Conservation (phyloP, 2,888 invertebrate species). For the Conomelus anceps region DNA sequence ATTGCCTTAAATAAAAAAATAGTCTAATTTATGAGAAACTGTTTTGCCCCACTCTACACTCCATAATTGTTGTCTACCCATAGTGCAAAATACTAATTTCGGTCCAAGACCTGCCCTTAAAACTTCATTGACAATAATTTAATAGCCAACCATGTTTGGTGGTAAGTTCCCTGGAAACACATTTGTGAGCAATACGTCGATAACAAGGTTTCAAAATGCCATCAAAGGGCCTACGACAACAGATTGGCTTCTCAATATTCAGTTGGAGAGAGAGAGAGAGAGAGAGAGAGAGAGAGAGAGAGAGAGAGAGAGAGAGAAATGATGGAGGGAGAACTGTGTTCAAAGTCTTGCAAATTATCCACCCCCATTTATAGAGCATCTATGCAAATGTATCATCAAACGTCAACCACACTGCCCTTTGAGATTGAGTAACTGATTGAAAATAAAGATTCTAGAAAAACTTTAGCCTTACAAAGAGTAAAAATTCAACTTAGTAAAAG, state of each 20-base stretch:
- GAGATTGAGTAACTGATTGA: not conserved
- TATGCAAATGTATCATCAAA: not conserved
- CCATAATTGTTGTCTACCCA: too few relatives aligned
- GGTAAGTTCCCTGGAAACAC: not conserved
- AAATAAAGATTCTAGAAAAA: not conserved
- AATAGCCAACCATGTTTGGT: not conserved
- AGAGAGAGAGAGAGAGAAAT: not conserved
- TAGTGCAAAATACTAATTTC: too few relatives aligned
- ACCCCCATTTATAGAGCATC: not conserved
- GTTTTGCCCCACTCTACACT: too few relatives aligned
- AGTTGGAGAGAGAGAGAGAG: not conserved
- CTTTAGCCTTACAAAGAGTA: not conserved
- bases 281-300: not conserved
- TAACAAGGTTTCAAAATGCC: not conserved
- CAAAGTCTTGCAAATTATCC: not conserved
- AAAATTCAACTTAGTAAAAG: not conserved
- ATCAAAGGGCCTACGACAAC: not conserved
- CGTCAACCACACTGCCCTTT: not conserved
- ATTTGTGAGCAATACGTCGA: not conserved
- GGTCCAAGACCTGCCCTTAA: too few relatives aligned
- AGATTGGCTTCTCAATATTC: not conserved
- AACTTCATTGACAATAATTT: not conserved
- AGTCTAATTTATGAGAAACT: too few relatives aligned
- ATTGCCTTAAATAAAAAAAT: too few relatives aligned
- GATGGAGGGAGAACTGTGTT: not conserved